Percentiles rank a stretch among this genome's conserved stretches.
Evolutionary conservation across 2,797 vertebrate genomes (phyloP).

Genomic region (Fistularia tabacaria): DNA sequence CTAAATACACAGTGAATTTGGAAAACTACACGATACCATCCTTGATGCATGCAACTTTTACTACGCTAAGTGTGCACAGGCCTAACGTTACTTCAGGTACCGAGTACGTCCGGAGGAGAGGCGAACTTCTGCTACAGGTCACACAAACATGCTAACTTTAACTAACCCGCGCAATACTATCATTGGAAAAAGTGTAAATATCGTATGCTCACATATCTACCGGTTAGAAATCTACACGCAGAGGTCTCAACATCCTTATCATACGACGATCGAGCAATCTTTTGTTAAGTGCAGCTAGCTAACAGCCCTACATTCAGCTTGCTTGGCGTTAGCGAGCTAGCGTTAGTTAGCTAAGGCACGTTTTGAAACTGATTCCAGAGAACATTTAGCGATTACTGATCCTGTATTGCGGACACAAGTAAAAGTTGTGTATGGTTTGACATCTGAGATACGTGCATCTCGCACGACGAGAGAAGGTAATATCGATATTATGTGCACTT

Average conservation of each 20-base stretch:
- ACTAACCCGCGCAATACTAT: conserved; percentile 17
- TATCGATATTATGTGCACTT: conserved; percentile 67
- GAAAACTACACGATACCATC: conserved; percentile 9
- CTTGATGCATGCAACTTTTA: conserved; percentile 61
- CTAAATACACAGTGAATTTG: neutral
- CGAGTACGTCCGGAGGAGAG: conserved; percentile 64
- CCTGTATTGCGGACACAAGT: conserved; percentile 14
- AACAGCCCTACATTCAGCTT: conserved; percentile 45
- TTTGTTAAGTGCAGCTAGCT: conserved; percentile 67
- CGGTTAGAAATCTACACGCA: neutral
- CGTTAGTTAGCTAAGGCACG: conserved; percentile 62
- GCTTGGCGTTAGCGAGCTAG: conserved; percentile 51
- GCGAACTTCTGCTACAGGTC: conserved; percentile 72
- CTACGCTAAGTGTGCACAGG: conserved; percentile 54
- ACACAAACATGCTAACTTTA: conserved; percentile 51
- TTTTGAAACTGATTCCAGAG: conserved; percentile 44
- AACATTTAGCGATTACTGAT: conserved; percentile 7
- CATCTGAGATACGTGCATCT: neutral
- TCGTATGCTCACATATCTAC: neutral
- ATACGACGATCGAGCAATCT: conserved; percentile 32
- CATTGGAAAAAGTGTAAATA: neutral
- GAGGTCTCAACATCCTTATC: neutral
- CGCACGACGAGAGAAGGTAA: conserved; percentile 4
- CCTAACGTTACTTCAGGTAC: conserved; percentile 62
- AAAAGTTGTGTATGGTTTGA: neutral